Evolutionary conservation across 2,113 vertebrate genomes (phyloP).

Genomic region (Ellobius talpinus): DNA sequence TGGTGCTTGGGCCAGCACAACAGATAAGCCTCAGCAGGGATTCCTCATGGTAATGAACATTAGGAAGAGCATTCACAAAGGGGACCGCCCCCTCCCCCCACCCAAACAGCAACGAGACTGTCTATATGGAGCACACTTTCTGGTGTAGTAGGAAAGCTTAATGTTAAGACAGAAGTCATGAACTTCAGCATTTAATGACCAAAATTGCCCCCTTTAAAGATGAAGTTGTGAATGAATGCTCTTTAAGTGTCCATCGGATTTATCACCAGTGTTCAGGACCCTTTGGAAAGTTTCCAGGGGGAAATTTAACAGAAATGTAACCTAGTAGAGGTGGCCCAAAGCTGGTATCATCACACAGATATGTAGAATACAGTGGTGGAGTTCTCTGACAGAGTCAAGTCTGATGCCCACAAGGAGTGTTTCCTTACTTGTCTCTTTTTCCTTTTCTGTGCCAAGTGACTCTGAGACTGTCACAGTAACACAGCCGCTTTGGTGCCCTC

Average conservation of each 20-base stretch:
- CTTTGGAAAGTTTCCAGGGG: background rate
- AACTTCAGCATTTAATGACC: background rate
- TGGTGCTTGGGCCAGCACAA: background rate
- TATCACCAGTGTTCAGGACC: background rate
- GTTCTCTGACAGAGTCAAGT: conserved; percentile 9
- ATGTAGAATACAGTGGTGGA: background rate
- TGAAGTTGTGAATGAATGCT: background rate
- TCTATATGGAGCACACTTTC: background rate
- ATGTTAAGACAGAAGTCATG: conserved; percentile 18
- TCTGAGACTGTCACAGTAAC: background rate
- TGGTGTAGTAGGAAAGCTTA: background rate
- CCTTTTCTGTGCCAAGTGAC: background rate
- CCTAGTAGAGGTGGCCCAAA: too few relatives aligned
- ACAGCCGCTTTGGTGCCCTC: background rate
- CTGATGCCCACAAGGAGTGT: background rate
- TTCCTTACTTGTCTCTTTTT: background rate
- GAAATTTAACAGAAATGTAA: conserved; percentile 2
- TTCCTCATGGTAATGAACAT: background rate
- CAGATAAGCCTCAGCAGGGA: background rate
- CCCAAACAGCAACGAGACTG: background rate
- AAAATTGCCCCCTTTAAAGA: background rate
- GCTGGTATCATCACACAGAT: background rate
- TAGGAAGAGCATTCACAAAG: background rate
- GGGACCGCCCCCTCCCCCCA: background rate
- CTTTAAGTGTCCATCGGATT: background rate